Evolutionary conservation across 2,113 vertebrate species (phyloP).

Genomic region (Jaculus jaculus): DNA sequence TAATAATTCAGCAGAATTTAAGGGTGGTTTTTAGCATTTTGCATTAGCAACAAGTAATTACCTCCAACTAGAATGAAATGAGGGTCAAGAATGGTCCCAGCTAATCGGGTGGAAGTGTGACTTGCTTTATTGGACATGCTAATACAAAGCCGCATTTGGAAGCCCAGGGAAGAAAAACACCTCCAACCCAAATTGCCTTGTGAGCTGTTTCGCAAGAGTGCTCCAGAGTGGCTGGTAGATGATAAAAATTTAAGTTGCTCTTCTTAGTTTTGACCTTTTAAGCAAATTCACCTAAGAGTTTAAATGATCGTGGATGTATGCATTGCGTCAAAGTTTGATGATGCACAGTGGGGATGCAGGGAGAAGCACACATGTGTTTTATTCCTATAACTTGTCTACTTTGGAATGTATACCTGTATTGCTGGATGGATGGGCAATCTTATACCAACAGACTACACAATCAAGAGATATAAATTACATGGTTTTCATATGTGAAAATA

Average conservation of each 20-base stretch:
- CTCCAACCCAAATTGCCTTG: conserved; percentile 58
- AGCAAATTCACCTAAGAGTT: conserved; percentile 42
- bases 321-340: conserved; percentile 4
- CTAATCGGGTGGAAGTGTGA: conserved; percentile 72
- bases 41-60: conserved; percentile 82
- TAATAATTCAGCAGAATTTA: conserved; percentile 77
- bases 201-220: conserved; percentile 58
- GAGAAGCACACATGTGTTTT: not conserved
- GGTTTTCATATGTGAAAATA: not conserved
- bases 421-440: not conserved
- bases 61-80: conserved; percentile 81
- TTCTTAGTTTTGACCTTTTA: conserved; percentile 57
- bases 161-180: conserved; percentile 62
- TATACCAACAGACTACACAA: not conserved
- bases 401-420: not conserved
- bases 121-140: conserved; percentile 77
- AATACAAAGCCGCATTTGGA: conserved; percentile 76
- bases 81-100: conserved; percentile 77
- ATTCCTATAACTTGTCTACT: not conserved
- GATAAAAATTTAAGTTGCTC: conserved; percentile 28
- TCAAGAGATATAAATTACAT: not conserved
- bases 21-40: conserved; percentile 74
- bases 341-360: not conserved
- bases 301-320: not conserved
- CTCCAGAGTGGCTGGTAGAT: conserved; percentile 34